Percentiles rank a stretch among this genome's conserved stretches.
Conservation (phyloP, 92 coral and sea anemone genomes). For the Bergia puertoricense region DNA sequence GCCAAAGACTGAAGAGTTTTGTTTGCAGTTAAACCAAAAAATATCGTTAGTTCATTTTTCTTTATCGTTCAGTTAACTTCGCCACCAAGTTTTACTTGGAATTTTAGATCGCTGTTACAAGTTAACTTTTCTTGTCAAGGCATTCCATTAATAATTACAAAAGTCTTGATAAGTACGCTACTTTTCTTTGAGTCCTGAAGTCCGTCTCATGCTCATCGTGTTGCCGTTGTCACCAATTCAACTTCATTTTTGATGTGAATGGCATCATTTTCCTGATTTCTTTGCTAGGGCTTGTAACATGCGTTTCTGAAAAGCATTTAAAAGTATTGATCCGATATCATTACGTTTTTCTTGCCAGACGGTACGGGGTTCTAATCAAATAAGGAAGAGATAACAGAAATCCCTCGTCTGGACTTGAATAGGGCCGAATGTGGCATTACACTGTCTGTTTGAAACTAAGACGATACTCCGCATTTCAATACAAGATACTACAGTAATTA, state of each 20-base stretch:
- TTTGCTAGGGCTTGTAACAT: not conserved
- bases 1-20: too few relatives aligned
- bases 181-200: not conserved
- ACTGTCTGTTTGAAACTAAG: not conserved
- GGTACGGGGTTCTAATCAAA: not conserved
- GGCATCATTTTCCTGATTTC: not conserved
- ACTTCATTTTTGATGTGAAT: not conserved
- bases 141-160: too few relatives aligned
- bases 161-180: not conserved
- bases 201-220: not conserved
- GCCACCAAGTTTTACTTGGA: too few relatives aligned
- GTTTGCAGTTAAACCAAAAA: too few relatives aligned
- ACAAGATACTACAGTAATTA: not conserved
- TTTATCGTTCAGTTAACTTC: too few relatives aligned
- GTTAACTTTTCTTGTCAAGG: too few relatives aligned
- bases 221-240: not conserved
- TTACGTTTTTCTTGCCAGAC: not conserved
- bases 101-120: too few relatives aligned
- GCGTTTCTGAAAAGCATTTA: slow-evolving; percentile 3
- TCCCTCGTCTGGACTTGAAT: not conserved
- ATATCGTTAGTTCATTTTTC: too few relatives aligned
- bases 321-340: not conserved
- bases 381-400: not conserved
- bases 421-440: not conserved
- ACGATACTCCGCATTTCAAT: not conserved